A percentile compares a stretch with the other conserved stretches of the same genome.
Evolutionary conservation across 2,797 vertebrate genomes (phyloP).

Genomic region (Limnodromus scolopaceus): DNA sequence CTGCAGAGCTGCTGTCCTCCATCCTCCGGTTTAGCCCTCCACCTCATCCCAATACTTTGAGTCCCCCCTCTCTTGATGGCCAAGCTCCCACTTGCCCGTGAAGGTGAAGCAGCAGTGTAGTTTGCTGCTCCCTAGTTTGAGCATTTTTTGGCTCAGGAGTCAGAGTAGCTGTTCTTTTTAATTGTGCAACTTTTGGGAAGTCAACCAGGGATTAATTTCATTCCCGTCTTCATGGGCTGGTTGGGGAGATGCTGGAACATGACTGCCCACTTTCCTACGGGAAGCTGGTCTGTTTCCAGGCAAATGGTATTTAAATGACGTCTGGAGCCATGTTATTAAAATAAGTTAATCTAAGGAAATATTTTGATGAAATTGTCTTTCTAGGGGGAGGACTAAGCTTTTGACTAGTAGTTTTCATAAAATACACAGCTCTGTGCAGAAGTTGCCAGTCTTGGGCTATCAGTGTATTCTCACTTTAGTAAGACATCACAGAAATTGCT

Average conservation of each 20-base stretch:
- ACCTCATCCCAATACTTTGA: rapidly evolving
- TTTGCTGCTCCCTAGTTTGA: background rate
- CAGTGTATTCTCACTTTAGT: background rate
- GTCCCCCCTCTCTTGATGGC: background rate
- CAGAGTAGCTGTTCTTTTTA: background rate
- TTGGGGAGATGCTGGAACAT: background rate
- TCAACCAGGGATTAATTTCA: background rate
- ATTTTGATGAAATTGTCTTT: background rate
- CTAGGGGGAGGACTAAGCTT: background rate
- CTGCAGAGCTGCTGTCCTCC: background rate
- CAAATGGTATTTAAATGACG: background rate
- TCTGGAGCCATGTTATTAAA: background rate
- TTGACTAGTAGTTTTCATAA: background rate
- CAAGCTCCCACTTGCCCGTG: background rate
- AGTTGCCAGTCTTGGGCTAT: background rate
- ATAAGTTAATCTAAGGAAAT: background rate
- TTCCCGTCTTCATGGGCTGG: background rate
- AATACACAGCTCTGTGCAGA: background rate
- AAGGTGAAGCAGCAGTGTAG: background rate
- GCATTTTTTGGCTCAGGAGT: background rate
- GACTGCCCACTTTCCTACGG: background rate
- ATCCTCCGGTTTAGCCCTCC: background rate
- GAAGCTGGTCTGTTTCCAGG: background rate
- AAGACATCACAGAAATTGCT: background rate
- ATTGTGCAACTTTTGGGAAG: background rate